phyloP scores from a whole-genome alignment of 2,113 vertebrate species.

The Rhodinocichla rosea region DNA sequence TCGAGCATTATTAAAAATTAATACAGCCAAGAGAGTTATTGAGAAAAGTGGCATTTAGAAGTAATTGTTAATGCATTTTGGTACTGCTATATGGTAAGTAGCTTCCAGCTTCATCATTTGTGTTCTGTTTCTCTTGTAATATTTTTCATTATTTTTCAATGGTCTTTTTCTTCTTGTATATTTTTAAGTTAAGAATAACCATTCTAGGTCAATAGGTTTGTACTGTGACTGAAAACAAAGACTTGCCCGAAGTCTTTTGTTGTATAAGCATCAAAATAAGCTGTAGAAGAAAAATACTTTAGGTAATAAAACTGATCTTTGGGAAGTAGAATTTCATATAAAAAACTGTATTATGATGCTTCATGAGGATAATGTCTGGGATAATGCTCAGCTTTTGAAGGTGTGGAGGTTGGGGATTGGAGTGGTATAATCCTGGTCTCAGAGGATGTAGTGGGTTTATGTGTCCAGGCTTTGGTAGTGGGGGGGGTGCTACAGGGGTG shows the following conservation, averaged over 20 bases:
- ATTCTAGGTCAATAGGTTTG: background rate
- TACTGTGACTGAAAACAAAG: background rate
- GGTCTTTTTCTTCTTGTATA: background rate
- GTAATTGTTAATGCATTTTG: conserved; percentile 24
- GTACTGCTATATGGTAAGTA: background rate
- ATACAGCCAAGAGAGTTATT: conserved; percentile 49
- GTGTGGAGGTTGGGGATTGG: background rate
- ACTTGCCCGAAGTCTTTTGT: background rate
- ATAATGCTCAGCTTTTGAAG: background rate
- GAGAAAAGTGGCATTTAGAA: conserved; percentile 31
- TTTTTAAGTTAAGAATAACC: background rate
- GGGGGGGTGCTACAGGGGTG: background rate
- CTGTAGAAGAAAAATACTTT: background rate
- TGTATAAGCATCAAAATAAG: background rate
- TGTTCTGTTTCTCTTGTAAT: background rate
- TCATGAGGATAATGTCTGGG: background rate
- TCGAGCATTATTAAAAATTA: conserved; percentile 46
- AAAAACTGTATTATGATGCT: background rate
- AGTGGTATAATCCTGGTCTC: background rate
- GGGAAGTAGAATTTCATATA: background rate
- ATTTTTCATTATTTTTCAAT: background rate
- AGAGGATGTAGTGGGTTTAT: background rate
- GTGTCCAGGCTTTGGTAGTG: background rate
- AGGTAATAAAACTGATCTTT: background rate
- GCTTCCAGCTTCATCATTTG: background rate